Conservation (phyloP, 2,797 vertebrate genomes). For the Toxotes lorentzi region DNA sequence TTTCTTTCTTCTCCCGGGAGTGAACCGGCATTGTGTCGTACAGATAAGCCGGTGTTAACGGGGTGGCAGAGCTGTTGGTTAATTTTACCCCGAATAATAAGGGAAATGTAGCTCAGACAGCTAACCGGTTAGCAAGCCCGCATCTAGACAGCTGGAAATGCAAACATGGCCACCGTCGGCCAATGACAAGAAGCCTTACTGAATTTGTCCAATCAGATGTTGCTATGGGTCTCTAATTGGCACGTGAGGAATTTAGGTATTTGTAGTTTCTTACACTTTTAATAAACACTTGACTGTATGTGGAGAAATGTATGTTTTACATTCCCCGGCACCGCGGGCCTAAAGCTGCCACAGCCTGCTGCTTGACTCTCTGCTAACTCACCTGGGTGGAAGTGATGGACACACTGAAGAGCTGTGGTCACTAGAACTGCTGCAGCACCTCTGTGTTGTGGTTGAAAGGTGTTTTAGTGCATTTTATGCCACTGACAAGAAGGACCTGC, state of each 20-base stretch:
- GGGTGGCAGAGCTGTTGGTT: background rate
- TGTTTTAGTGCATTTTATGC: background rate
- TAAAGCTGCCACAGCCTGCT: constrained; percentile 37
- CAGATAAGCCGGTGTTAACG: constrained; percentile 1
- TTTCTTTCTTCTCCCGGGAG: constrained; percentile 95
- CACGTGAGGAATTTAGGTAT: constrained; percentile 15
- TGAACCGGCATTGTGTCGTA: constrained; percentile 91
- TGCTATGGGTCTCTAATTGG: fast-evolving
- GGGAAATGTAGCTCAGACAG: constrained; percentile 46
- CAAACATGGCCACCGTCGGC: constrained; percentile 63
- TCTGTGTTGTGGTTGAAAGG: background rate
- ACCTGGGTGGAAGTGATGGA: constrained; percentile 51
- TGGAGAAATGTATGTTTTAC: background rate
- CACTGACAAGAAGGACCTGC: background rate
- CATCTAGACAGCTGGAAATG: constrained; percentile 70
- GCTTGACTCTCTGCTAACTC: constrained; percentile 27
- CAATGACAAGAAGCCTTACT: constrained; percentile 68
- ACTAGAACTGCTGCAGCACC: background rate
- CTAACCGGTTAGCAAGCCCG: constrained; percentile 75
- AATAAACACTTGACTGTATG: fast-evolving
- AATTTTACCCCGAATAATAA: constrained; percentile 9
- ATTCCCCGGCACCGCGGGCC: too few species aligned
- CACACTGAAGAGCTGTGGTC: constrained; percentile 22
- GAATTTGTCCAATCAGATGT: constrained; percentile 55
- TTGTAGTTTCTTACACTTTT: constrained; percentile 64